Base-by-base conservation (phyloP, 2,888 invertebrate genomes). In the Blastobasis lacticolella region DNA sequence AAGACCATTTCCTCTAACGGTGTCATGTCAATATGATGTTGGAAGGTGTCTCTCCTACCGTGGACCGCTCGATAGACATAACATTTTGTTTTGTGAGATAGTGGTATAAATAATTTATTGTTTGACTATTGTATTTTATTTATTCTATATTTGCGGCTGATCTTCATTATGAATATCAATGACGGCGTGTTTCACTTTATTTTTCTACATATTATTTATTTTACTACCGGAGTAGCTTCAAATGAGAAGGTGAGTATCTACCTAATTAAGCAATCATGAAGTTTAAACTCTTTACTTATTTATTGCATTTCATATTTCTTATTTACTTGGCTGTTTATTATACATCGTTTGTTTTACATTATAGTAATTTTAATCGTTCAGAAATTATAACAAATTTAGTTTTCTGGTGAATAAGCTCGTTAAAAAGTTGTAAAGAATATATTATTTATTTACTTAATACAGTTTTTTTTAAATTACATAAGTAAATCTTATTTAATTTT, bases 11-110 rank as follows among this genome's bases (percentile, higher is more conserved):
- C 59, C 60, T 62, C 58, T 60, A 64, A 63, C 53, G 38, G 56
- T 64, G 72, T 58, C 68, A 79, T 76, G 76, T 69, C 75, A 82
- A 80, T 75, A 85, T 81, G 83, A 69, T 73, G 69, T 67, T 71
- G 69, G 69, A 73, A 71, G 69, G 65, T 63, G 66, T 67, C 57
- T 62, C 61, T 63, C 57, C 64, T 64, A 58, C 58, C 62, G 62
- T 67, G 23, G 23, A 23, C 23, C 23, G 66, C 63, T 69, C 63
- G 63, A 63, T 69, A 60, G 63, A 69, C 63, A 70, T 69, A 66
- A 69, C 71, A 73, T 75, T 74, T 71, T 71, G 70, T 76, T 73
- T 63, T 67, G 78, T 78, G 72, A 71, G 69, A 69, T 61, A 75
- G 79, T 76, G 74, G 70, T 66, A 60, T 63, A 71, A 5, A 8